Conservation (phyloP, 23 tunicate genomes). For the Aplidium turbinatum region DNA sequence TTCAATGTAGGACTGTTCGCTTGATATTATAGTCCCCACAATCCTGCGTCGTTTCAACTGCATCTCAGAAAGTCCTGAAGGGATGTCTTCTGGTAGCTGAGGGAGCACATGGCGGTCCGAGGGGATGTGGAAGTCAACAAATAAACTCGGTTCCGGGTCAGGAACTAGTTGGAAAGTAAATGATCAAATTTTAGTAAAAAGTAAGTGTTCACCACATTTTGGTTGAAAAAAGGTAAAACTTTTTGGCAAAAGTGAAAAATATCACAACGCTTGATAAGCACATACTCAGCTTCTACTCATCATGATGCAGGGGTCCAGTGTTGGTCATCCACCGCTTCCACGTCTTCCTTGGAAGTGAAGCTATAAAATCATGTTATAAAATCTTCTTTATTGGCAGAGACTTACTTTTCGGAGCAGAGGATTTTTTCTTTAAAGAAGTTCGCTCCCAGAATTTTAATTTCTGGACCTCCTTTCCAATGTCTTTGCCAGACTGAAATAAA, state of each 20-base stretch:
- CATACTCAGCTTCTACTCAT: too few relatives aligned
- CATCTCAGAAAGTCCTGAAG: constrained; percentile 26
- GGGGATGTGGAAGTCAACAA: constrained; percentile 41
- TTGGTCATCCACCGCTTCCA: too few relatives aligned
- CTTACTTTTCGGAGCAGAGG: constrained; percentile 35
- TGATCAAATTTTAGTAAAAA: background rate
- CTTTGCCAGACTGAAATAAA: constrained; percentile 13
- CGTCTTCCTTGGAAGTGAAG: too few relatives aligned
- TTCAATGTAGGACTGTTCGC: constrained; percentile 86
- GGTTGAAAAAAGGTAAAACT: too few relatives aligned
- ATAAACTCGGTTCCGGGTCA: constrained; percentile 45
- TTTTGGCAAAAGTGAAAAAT: background rate
- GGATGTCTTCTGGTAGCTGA: constrained; percentile 45
- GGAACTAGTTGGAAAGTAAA: constrained; percentile 1
- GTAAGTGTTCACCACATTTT: too few relatives aligned
- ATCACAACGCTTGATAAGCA: background rate
- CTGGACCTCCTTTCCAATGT: constrained; percentile 17
- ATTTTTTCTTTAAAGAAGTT: constrained; percentile 48
- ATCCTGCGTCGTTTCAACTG: constrained; percentile 76
- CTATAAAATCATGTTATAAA: too few relatives aligned
- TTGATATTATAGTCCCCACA: constrained; percentile 74
- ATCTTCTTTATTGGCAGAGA: too few relatives aligned
- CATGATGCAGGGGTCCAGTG: too few relatives aligned
- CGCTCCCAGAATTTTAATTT: constrained; percentile 62
- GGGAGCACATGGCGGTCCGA: constrained; percentile 42